phyloP scores from a whole-genome alignment of 1,140 invertebrate species.

The Atta texana region DNA sequence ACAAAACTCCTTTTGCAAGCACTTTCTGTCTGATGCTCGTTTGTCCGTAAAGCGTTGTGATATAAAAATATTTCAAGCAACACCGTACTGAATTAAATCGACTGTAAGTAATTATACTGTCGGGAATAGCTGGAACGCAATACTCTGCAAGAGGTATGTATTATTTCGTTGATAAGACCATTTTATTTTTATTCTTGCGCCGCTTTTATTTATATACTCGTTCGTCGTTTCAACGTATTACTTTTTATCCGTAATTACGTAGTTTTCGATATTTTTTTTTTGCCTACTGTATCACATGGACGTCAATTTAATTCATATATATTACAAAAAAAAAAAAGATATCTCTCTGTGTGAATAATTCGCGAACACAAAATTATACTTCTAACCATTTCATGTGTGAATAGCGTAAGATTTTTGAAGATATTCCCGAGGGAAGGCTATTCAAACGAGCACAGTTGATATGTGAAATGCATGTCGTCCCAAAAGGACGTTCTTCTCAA shows the following conservation, averaged over 20 bases:
- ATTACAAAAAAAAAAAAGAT: neutral
- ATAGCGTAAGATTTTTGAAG: constrained; percentile 32
- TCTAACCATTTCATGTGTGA: constrained; percentile 14
- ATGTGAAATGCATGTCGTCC: constrained; percentile 51
- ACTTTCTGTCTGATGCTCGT: constrained; percentile 53
- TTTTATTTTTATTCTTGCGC: constrained; percentile 58
- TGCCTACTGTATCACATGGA: neutral
- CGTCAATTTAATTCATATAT: neutral
- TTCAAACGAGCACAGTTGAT: constrained; percentile 54
- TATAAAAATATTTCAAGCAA: constrained; percentile 73
- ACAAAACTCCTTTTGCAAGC: constrained; percentile 59
- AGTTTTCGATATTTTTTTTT: constrained; percentile 26
- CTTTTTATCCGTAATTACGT: constrained; percentile 61
- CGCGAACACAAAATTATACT: neutral
- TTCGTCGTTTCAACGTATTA: constrained; percentile 66
- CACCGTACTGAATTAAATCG: constrained; percentile 71
- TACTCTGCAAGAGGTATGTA: constrained; percentile 63
- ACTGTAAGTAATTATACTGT: constrained; percentile 69
- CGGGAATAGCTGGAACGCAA: constrained; percentile 49
- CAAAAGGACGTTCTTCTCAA: constrained; percentile 37
- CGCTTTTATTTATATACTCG: constrained; percentile 63
- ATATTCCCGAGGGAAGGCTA: constrained; percentile 8
- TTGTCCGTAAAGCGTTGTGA: constrained; percentile 57
- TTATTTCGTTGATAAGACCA: constrained; percentile 72
- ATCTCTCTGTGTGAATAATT: neutral